Base-by-base conservation (phyloP, 1,140 invertebrate species). In the Drosophila baimaii region DNA sequence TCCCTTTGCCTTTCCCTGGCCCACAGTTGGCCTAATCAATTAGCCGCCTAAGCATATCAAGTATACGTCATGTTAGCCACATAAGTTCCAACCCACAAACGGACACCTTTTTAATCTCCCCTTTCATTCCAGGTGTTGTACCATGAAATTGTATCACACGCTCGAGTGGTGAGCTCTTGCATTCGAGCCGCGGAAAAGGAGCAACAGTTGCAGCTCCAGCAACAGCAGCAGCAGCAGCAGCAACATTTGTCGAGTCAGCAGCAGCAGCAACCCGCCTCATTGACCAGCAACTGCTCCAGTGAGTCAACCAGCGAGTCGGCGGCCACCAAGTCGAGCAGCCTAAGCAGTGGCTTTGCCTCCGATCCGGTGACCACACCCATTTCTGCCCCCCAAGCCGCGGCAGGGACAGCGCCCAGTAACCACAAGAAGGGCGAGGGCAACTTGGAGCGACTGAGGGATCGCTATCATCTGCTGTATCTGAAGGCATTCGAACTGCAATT, bases 401-500 rank as follows among this genome's bases (percentile, higher is more conserved):
- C 63, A 8, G 41, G 39, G 17, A 12, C 76, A 43, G 43, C 49
- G 27, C 52, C 92, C 90, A 49, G 29, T 39, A 23, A 19, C 64
- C 49, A 54, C 64, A 77, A 89, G 59, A 84, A 81, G 56, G 71
- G 70, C 39, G 86, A 92, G 64, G 77, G 92, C 89, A 77, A 94
- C 93, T 69, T 92, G 92, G 56, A 92, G 62, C 95, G 95, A 29
- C 93, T 98, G 46, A 96, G 98, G 92, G 93, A 95, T 46, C 95
- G 96, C 81, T 98, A 97, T 96, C 97, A 98, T 92, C 94, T 96
- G 68, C 93, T 98, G 62, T 98, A 97, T 93, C 93, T 98, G 80
- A 94, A 96, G 71, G 96, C 96, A 21, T 94, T 98, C 81, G 97
- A 98, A 94, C 97, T 97, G 95, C 96, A 97, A 93, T 97, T 96